These are phyloP conservation scores for Sepiola atlantica DNA, from an alignment of 2,888 invertebrate species.

Conservation along the genomic window DNA sequence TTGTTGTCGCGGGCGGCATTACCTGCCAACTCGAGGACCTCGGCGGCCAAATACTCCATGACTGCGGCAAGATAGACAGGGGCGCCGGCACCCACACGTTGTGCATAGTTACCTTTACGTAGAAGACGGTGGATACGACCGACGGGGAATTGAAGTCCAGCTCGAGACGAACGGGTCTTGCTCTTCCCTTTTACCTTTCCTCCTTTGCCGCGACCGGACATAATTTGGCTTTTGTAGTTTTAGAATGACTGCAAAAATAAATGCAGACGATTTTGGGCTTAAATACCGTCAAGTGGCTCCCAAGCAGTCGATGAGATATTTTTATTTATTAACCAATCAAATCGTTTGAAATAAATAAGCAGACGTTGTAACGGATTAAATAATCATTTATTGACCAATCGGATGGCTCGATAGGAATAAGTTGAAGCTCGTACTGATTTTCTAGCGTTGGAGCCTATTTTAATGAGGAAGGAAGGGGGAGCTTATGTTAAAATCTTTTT, in stretches of 20 bases:
- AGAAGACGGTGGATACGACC: slow-evolving; percentile 71
- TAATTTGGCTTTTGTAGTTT: slow-evolving; percentile 48
- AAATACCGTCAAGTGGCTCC: slow-evolving; percentile 20
- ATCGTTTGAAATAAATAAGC: background rate
- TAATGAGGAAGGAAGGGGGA: background rate
- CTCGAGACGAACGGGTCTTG: slow-evolving; percentile 68
- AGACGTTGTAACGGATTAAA: background rate
- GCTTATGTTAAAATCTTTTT: background rate
- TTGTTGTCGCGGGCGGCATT: slow-evolving; percentile 78
- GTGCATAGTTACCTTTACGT: slow-evolving; percentile 72
- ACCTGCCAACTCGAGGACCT: slow-evolving; percentile 76
- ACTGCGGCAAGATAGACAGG: slow-evolving; percentile 73
- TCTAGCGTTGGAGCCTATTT: background rate
- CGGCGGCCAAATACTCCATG: slow-evolving; percentile 78
- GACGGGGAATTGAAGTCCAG: slow-evolving; percentile 72
- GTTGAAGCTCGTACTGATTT: background rate
- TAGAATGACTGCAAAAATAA: background rate
- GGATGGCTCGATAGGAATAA: background rate
- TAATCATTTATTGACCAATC: background rate
- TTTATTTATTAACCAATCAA: background rate
- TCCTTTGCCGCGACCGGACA: slow-evolving; percentile 74
- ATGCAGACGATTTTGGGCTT: background rate
- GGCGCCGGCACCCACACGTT: slow-evolving; percentile 72
- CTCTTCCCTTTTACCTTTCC: slow-evolving; percentile 69
- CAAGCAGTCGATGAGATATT: background rate